phyloP scores from a whole-genome alignment of 2,113 vertebrate species.

The Cololabis saira region DNA sequence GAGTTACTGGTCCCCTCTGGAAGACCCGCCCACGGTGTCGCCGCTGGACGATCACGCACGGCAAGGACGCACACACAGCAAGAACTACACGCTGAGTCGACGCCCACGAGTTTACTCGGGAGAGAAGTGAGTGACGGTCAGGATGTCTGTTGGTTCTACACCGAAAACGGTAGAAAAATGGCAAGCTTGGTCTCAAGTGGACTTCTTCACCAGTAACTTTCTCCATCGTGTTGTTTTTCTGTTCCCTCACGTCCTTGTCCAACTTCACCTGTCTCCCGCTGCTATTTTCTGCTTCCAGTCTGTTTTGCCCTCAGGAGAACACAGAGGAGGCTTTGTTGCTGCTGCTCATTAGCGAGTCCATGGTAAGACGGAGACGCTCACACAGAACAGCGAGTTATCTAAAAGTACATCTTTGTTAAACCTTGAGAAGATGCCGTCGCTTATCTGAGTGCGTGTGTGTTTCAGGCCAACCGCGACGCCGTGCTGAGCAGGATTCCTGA shows the following conservation, averaged over 20 bases:
- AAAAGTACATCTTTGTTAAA: background rate
- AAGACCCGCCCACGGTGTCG: constrained; percentile 92
- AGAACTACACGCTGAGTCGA: constrained; percentile 88
- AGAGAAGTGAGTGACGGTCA: constrained; percentile 87
- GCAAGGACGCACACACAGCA: constrained; percentile 84
- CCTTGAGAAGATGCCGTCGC: background rate
- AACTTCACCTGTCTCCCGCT: constrained; percentile 13
- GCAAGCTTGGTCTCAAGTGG: background rate
- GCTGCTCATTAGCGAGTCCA: constrained; percentile 97
- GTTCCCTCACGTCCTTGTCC: background rate
- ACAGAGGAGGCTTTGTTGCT: constrained; percentile 97
- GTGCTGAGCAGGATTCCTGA: constrained; percentile 97
- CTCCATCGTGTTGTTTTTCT: background rate
- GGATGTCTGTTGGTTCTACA: constrained; percentile 25
- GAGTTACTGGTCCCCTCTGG: constrained; percentile 98
- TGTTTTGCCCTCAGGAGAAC: constrained; percentile 99
- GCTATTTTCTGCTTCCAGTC: constrained; percentile 78
- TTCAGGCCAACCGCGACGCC: constrained; percentile 95
- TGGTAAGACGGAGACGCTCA: constrained; percentile 84
- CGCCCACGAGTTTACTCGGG: constrained; percentile 93
- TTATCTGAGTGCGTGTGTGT: background rate
- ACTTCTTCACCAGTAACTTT: constrained; percentile 5
- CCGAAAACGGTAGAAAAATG: constrained; percentile 7
- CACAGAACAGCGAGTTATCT: background rate
- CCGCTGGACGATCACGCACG: constrained; percentile 92